Base-by-base conservation (phyloP, 2,888 invertebrate species). In the Pardosa pseudoannulata region DNA sequence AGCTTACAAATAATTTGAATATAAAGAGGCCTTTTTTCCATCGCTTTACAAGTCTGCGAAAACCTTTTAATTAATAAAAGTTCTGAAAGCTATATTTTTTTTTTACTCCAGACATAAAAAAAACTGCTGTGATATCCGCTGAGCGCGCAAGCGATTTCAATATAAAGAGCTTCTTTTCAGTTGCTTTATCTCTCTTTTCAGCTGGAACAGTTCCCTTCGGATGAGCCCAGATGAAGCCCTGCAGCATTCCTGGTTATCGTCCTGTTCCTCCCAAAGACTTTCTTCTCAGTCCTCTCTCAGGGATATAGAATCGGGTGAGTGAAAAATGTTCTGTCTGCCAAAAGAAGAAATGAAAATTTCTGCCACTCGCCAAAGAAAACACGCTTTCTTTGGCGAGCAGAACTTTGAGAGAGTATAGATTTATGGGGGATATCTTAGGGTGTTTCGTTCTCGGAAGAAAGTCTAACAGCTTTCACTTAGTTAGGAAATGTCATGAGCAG, bases 161-260 rank as follows among this genome's bases (percentile, higher is more conserved):
- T 31, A 9, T n/a, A n/a, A n/a, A 68, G 39, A 36, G 9, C 13
- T 39, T 39, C n/a, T 56, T 9, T 13, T 29, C 19, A 64, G 23
- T 64, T 19, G 6, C n/a, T 39, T 29, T 23, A 29, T 0, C 28
- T 7, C 13, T 36, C 41, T 41, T 91, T 91, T 3, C 65, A 89
- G 81, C 32, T 89, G 81, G 89, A 87, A 85, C 76, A 88, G 89
- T 31, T 70, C 83, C 29, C 74, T 83, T 19, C 56, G 89, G 65
- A 79, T 88, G 78, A 88, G 80, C 46, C 88, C 88, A 19, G 88
- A 88, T 27, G 97, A 98, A 91, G 98, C 98, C 1, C 93, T 96
- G 27, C 94, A 95, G 78, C 98, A 98, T 92, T 96, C 96, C 90
- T 98, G 96, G 95, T 93, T 97, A 19, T 70, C 71, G 9, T 71